A percentile compares a stretch with the other conserved stretches of the same genome.
Conservation (phyloP, 2,888 invertebrate genomes). For the Gisinianus flammeolus region DNA sequence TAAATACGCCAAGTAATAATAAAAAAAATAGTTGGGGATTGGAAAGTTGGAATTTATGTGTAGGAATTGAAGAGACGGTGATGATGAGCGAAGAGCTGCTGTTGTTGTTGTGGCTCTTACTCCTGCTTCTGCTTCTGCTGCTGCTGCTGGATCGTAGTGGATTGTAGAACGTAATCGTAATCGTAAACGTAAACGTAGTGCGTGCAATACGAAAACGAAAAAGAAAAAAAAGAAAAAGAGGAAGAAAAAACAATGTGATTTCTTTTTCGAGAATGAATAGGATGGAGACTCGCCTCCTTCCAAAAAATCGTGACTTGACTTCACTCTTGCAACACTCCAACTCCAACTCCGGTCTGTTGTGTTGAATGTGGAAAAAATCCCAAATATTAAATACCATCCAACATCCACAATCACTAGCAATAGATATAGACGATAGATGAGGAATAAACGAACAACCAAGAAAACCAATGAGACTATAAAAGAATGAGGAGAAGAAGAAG, state of each 20-base stretch:
- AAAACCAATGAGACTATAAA: not conserved
- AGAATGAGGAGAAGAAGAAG: conserved; percentile 8
- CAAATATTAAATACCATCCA: conserved; percentile 21
- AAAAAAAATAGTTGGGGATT: conserved; percentile 15
- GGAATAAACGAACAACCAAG: too few relatives aligned
- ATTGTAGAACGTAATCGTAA: too few relatives aligned
- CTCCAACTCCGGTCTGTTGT: not conserved
- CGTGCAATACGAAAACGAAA: not conserved
- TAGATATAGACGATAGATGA: too few relatives aligned
- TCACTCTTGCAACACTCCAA: conserved; percentile 30
- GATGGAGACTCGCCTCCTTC: conserved; percentile 43
- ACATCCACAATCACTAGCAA: not conserved
- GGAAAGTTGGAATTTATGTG: conserved; percentile 28
- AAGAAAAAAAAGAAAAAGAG: not conserved
- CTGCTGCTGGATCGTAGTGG: not conserved
- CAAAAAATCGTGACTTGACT: conserved; percentile 59
- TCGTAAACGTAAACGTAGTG: not conserved
- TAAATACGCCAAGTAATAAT: not conserved
- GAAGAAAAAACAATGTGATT: conserved; percentile 36
- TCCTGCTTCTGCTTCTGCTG: not conserved
- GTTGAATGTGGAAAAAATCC: conserved; percentile 1
- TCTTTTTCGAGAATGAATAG: conserved; percentile 32
- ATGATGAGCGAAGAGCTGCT: conserved; percentile 23
- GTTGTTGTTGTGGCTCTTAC: too few relatives aligned
- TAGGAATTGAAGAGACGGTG: conserved; percentile 7